Evolutionary conservation across 2,113 vertebrate species (phyloP).

Genomic region (Condylura cristata): DNA sequence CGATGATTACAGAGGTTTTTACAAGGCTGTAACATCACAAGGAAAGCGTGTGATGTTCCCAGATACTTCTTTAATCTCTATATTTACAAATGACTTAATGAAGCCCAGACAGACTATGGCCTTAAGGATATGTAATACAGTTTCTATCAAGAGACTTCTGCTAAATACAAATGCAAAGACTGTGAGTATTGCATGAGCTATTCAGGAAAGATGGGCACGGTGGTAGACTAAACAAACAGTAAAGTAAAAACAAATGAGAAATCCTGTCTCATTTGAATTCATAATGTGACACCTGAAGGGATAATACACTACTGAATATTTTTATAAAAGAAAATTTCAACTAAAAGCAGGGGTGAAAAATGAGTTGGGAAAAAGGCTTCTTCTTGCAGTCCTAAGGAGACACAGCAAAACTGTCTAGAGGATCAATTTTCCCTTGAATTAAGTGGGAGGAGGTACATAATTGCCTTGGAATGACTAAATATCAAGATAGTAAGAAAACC

Average conservation of each 20-base stretch:
- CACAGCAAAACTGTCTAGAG: conserved; percentile 17
- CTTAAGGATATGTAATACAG: neutral
- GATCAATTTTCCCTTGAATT: neutral
- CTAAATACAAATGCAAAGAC: conserved; percentile 35
- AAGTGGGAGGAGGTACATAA: neutral
- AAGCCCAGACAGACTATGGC: neutral
- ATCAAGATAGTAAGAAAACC: neutral
- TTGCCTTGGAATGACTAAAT: neutral
- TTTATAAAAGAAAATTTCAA: conserved; percentile 24
- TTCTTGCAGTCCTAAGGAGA: conserved; percentile 23
- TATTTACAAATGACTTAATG: conserved; percentile 1
- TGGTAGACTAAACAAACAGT: neutral
- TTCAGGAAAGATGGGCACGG: neutral
- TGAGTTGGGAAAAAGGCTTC: conserved; percentile 13
- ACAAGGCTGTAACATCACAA: neutral
- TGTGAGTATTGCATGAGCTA: neutral
- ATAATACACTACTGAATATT: conserved; percentile 37
- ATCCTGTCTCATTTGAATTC: conserved; percentile 20
- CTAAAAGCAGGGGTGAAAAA: conserved; percentile 14
- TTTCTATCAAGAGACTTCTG: neutral
- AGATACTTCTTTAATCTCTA: neutral
- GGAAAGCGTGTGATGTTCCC: neutral
- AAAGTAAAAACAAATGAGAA: neutral
- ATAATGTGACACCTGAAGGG: neutral
- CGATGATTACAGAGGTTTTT: neutral